These are phyloP conservation scores for Dryobates pubescens DNA, from an alignment of 2,797 vertebrate species.

Conservation along the genomic window DNA sequence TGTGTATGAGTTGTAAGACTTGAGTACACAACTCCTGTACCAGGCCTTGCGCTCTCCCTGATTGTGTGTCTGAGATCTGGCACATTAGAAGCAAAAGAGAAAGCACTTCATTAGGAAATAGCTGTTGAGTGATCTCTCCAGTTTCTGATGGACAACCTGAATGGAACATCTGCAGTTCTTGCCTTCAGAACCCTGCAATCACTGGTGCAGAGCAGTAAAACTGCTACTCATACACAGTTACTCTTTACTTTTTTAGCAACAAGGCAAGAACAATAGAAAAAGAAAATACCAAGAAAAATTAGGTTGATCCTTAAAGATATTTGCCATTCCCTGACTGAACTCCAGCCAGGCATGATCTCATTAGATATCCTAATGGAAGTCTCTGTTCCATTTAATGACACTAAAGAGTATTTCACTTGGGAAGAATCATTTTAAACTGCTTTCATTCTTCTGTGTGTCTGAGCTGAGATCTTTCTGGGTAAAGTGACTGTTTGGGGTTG, in stretches of 20 bases:
- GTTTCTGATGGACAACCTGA: neutral
- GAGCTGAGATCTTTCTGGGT: neutral
- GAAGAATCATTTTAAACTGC: neutral
- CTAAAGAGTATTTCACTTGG: neutral
- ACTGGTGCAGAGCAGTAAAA: neutral
- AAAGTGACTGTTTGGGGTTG: neutral
- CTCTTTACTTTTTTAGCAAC: conserved; percentile 9
- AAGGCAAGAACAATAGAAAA: neutral
- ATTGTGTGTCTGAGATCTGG: neutral
- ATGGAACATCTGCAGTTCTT: neutral
- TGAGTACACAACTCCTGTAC: neutral
- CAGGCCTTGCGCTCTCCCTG: neutral
- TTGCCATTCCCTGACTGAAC: neutral
- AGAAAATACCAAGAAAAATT: neutral
- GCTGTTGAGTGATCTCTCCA: neutral
- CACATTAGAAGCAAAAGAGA: neutral
- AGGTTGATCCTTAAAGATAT: neutral
- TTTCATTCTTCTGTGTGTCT: conserved; percentile 3
- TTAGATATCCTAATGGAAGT: conserved; percentile 17
- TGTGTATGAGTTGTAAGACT: neutral
- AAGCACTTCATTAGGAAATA: neutral
- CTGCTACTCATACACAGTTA: neutral
- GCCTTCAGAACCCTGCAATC: neutral
- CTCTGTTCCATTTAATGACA: conserved; percentile 35
- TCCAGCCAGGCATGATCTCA: conserved; percentile 36